Base-by-base conservation (phyloP, 53 echinoderm and acorn worm genomes). In the Paracentrotus lividus region DNA sequence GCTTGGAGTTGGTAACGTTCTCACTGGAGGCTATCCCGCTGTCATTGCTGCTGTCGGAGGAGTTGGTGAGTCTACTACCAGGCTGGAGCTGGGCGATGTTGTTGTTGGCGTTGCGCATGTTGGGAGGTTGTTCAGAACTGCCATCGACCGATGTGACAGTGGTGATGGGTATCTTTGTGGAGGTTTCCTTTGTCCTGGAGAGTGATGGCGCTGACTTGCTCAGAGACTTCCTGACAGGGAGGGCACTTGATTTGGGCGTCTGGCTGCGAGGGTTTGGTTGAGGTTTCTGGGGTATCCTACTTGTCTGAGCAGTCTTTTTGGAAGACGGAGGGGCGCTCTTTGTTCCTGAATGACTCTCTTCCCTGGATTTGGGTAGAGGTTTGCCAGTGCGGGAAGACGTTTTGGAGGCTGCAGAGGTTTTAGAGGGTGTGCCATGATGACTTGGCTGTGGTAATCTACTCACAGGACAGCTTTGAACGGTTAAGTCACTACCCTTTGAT, bases 1-100 rank as follows among this genome's bases (percentile, higher is more conserved):
- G 96, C 42, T 96, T 95, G 84, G 92, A 93, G 51, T 95, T 90
- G n/a, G 97, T 97, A 45, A 95, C 95, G 33, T 95, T 97, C 90
- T 98, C 99, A 29, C 96, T 95, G 47, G 96, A 96, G 16, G 97
- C 99, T 5, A 98, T 98, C 8, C 99, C 99, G 27, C 99, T 98
- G 92, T 98, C 99, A 59, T 98, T 98, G 77, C 99, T 97, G 67
- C 99, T 96, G 66, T 98, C 99, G 5, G 98, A 98, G 47, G 97
- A 97, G 91, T 98, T 96, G 21, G 99, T 97, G 23, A 97, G 94
- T 54, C 97, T 92, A 78, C 96, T 96, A 6, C 96, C 96, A 16
- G 95, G 95, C 38, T 95, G 94, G 21, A 96, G 94, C 78, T 95
- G 95, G 44, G 93, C 85, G 7, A 95, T 96, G 92, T 95, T 96